Percentiles rank a stretch among this genome's conserved stretches.
These are phyloP conservation scores for Megalonaias nervosa DNA, from an alignment of 1,140 invertebrate genomes.

Conservation along the genomic window DNA sequence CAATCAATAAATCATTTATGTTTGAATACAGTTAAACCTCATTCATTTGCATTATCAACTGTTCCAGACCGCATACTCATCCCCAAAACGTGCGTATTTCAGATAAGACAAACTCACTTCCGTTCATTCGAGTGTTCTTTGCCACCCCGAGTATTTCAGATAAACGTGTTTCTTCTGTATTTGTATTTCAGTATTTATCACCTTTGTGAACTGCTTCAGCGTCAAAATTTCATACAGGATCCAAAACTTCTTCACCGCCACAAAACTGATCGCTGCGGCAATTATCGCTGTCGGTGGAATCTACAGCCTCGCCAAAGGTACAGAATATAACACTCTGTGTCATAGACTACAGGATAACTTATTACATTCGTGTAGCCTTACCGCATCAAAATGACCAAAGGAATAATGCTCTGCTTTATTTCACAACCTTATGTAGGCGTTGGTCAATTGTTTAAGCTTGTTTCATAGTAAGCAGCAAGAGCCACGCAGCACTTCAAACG, in stretches of 20 bases:
- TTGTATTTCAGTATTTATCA: constrained; percentile 74
- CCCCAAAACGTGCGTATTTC: too few relatives aligned
- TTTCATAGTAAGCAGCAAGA: neutral
- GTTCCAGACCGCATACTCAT: too few relatives aligned
- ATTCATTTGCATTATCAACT: too few relatives aligned
- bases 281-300: constrained; percentile 82
- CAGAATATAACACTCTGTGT: constrained; percentile 44
- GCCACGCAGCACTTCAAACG: neutral
- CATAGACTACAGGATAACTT: neutral
- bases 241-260: constrained; percentile 90
- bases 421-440: neutral
- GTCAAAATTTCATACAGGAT: constrained; percentile 88
- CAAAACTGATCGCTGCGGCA: constrained; percentile 79
- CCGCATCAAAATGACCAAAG: neutral
- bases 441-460: neutral
- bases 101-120: neutral
- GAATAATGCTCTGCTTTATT: neutral
- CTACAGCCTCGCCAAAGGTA: constrained; percentile 81
- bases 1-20: too few relatives aligned
- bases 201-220: constrained; percentile 91
- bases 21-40: too few relatives aligned
- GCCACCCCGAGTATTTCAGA: neutral
- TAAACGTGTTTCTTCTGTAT: neutral
- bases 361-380: neutral
- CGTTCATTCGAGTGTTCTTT: neutral